Evolutionary conservation across 2,888 invertebrate genomes (phyloP), one percentile per base, ranked within the genome.

Genomic region (Latheticus oryzae): DNA sequence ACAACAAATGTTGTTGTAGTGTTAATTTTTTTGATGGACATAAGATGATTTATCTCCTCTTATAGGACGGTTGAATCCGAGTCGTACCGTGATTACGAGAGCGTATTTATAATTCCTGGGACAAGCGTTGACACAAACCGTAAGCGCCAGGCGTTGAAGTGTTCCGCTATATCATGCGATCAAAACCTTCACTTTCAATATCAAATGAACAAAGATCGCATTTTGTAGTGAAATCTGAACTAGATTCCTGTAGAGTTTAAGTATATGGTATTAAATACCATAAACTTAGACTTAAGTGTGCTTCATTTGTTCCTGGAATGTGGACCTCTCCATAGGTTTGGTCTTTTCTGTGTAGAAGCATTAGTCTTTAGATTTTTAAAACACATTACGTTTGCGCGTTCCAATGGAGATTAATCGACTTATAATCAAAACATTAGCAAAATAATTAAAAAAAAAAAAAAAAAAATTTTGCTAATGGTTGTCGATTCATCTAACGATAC

Each of bases 21-120:
- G 11, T 16, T 12, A n/a, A n/a, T 3, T 16, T 26, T 9, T 21
- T 40, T 13, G 15, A 19, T 24, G 55, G 40, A 48, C 16, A 47
- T 24, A 66, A 61, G 59, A 23, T 48, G 61, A 58, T 66, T 69
- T 68, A 28, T 69, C 66, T 71, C 73, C 69, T 74, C 73, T 77
- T 78, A 64, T 79, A 79, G 79, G 79, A 79, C 78, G 80, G 83
- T 82, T 78, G 80, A 80, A 80, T 81, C 82, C 79, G 83, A 84
- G 79, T 81, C 83, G 77, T 83, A 84, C 82, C 84, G 86, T 83
- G 87, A 87, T 84, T 86, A 86, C 84, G 86, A 87, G 84, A 87
- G 86, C 81, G 87, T 87, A 80, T 87, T 87, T 85, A 87, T 86
- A 82, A 87, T 87, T 81, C 83, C 84, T 79, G 84, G 84, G 82